Evolutionary conservation across 2,888 invertebrate species (phyloP), one percentile per base, ranked within the genome.

Genomic region (Craniophora ligustri): DNA sequence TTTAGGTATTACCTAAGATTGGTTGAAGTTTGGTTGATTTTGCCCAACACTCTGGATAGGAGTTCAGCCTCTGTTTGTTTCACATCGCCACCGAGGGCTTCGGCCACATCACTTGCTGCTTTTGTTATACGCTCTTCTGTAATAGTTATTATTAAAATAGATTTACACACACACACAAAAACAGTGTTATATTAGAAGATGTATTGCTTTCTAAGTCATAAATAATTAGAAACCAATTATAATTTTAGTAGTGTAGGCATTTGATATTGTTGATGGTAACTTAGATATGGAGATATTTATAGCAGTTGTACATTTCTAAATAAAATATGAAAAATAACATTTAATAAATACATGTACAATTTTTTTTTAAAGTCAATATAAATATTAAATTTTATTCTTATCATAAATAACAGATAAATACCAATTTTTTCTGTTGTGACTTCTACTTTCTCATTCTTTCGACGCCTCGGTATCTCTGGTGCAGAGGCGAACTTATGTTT

Each of bases 21-120:
- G 21, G 89, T 86, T 48, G 90, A 87, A 36, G 87, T 82, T 55
- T 92, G 92, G 61, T 90, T 89, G 40, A 93, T 92, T 72, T 93
- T 92, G 4, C 95, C 94, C 3, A 96, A 86, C 1, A 97, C 91
- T 84, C 96, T 96, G 10, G 95, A 93, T 40, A 97, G 86, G 4
- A 98, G 87, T 78, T 97, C 97, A 0, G 96, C 94, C 85, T 97
- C 96, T 0, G 95, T 96, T 82, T 95, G 94, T 72, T 95, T 94
- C 0, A 93, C 88, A 82, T 96, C 94, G 8, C 96, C 96, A 40
- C 95, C 95, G 0, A 97, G 80, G 28, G 94, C 89, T 62, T 94
- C 86, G 0, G 97, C 97, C n/a, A 97, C 97, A 56, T 95, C 93
- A 79, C 95, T 94, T 0, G 96, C 97, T 7, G 97, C 97, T 72